phyloP scores from a whole-genome alignment of 1,140 invertebrate species.

The Sycobia sp. region DNA sequence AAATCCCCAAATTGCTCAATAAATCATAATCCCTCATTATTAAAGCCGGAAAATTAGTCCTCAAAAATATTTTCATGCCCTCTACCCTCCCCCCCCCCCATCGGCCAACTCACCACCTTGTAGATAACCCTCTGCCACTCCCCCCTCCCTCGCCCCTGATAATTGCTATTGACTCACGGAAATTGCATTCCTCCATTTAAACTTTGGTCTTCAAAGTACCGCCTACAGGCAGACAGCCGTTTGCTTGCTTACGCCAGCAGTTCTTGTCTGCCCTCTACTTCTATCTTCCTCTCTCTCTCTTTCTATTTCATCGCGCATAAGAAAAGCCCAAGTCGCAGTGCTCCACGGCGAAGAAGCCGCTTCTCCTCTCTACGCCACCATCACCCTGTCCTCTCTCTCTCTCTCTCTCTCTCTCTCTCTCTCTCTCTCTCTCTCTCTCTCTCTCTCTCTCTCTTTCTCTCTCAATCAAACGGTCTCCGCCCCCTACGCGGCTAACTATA shows the following conservation, averaged over 20 bases:
- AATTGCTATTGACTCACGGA: slow-evolving; percentile 37
- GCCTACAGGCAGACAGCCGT: slow-evolving; percentile 28
- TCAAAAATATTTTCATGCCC: slow-evolving; percentile 29
- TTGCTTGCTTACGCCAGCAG: slow-evolving; percentile 21
- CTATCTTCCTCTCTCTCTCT: not conserved
- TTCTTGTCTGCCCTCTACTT: not conserved
- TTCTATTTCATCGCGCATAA: not conserved
- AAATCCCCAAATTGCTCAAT: slow-evolving; percentile 23
- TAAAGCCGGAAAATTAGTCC: slow-evolving; percentile 22
- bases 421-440: too few species aligned
- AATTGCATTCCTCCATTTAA: slow-evolving; percentile 38
- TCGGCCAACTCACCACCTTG: too few species aligned
- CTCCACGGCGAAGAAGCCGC: too few species aligned
- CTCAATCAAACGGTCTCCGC: slow-evolving; percentile 28
- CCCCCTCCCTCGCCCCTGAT: slow-evolving; percentile 2
- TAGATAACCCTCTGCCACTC: too few species aligned
- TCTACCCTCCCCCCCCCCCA: not conserved
- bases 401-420: too few species aligned
- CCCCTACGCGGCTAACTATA: not conserved
- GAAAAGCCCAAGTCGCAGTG: slow-evolving; percentile 26
- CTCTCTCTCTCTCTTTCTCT: too few species aligned
- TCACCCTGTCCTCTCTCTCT: too few species aligned
- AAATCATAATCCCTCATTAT: slow-evolving; percentile 35
- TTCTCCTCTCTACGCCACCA: too few species aligned
- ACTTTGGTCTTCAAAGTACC: slow-evolving; percentile 34